Conservation (phyloP, 2,797 vertebrate genomes). For the Pelodytes ibericus region DNA sequence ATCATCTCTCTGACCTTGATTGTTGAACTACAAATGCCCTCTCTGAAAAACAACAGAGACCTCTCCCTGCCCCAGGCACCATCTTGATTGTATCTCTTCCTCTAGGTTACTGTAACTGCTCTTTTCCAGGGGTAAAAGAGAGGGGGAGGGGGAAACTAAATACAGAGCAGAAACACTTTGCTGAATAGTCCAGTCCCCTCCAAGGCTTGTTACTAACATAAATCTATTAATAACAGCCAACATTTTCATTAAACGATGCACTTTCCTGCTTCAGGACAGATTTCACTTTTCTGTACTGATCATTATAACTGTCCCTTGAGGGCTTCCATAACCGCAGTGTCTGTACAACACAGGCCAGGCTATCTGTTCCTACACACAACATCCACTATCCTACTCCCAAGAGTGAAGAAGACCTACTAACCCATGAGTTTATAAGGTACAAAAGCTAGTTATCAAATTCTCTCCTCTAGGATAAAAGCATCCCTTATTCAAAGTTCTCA, state of each 20-base stretch:
- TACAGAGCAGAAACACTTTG: slow-evolving; percentile 71
- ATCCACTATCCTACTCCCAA: slow-evolving; percentile 59
- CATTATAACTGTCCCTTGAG: slow-evolving; percentile 66
- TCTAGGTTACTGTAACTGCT: slow-evolving; percentile 67
- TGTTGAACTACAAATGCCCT: slow-evolving; percentile 69
- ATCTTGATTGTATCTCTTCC: slow-evolving; percentile 66
- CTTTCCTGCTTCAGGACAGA: slow-evolving; percentile 67
- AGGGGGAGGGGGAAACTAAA: slow-evolving; percentile 52
- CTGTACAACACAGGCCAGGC: slow-evolving; percentile 68
- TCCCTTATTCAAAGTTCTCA: slow-evolving; percentile 60
- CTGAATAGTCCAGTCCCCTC: slow-evolving; percentile 65
- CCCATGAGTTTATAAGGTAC: slow-evolving; percentile 62
- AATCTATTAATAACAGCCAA: slow-evolving; percentile 70
- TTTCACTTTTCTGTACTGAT: slow-evolving; percentile 67
- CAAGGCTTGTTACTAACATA: slow-evolving; percentile 64
- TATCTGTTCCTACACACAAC: slow-evolving; percentile 66
- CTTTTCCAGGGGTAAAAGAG: slow-evolving; percentile 63
- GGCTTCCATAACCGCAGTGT: slow-evolving; percentile 65
- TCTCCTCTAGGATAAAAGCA: slow-evolving; percentile 64
- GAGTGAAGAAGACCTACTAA: slow-evolving; percentile 65
- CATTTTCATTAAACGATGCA: slow-evolving; percentile 67
- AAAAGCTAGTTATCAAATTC: slow-evolving; percentile 65
- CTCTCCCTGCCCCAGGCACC: slow-evolving; percentile 64
- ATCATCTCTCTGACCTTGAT: slow-evolving; percentile 65
- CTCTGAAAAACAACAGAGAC: slow-evolving; percentile 64